Base-by-base conservation (phyloP, 2,113 vertebrate genomes). In the Hippolais icterina region DNA sequence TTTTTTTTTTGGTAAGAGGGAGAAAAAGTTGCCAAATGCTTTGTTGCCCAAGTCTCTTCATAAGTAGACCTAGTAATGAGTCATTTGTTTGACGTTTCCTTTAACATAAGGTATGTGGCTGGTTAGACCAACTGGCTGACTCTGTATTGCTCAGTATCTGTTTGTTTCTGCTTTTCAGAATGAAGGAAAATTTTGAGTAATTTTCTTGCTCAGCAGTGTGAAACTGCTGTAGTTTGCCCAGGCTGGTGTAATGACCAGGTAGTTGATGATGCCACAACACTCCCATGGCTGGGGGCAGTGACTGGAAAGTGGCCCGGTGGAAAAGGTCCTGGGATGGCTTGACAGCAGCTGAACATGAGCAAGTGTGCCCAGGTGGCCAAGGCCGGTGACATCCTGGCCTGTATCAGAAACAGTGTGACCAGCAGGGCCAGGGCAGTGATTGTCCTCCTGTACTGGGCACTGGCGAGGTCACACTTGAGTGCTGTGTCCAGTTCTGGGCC, bases 391-490 rank as follows among this genome's bases (percentile, higher is more conserved):
- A 59, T 50, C 71, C 59, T 46, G 47, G 28, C 24, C n/a, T 83
- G 47, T 3, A 4, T 56, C 41, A 61, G 74, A 10, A 64, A 7
- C 2, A 21, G 19, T 10, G 75, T 59, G 81, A 8, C 56, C 69
- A 76, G 1, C 44, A 42, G 75, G 18, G 2, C 8, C 14, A 37
- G 81, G 63, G 2, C 56, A 63, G 9, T 9, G 60, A 47, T 2
- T 28, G 17, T 50, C 5, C 12, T 3, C 4, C 24, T 15, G 5
- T 15, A 10, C 33, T 61, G 0, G 0, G 41, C 12, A 23, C 29
- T 64, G 56, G 9, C 25, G 75, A 69, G 39, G 75, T 54, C 12
- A 20, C 11, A 15, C 47, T 29, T 0, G 0, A 53, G 25, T 54
- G 24, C 75, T 53, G 44, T 47, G 57, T 35, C 47, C 47, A 54